A percentile compares a stretch with the other conserved stretches of the same genome.
Conservation (phyloP, 2,888 invertebrate genomes). For the Hyposoter dolosus region DNA sequence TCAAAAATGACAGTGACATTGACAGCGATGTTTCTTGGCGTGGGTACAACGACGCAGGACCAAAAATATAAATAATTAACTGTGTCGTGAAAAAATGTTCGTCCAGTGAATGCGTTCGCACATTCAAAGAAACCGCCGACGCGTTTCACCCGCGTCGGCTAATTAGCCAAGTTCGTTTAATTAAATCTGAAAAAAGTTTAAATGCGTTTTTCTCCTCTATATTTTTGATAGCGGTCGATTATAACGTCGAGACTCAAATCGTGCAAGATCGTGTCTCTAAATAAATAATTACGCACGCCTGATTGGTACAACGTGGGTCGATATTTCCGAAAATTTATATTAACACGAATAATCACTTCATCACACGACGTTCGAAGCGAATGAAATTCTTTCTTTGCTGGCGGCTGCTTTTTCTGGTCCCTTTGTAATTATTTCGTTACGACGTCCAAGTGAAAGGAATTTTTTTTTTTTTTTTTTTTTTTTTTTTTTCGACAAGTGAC, state of each 20-base stretch:
- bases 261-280: neutral
- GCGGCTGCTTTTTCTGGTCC: neutral
- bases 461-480: neutral
- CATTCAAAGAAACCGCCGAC: constrained; percentile 11
- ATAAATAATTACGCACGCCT: constrained; percentile 5
- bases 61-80: neutral
- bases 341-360: neutral
- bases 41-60: too few species aligned
- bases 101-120: neutral
- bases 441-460: neutral
- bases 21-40: too few species aligned
- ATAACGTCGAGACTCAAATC: neutral
- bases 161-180: constrained; percentile 31
- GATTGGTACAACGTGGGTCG: neutral
- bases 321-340: neutral
- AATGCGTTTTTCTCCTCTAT: neutral
- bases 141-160: constrained; percentile 31
- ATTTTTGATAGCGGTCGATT: constrained; percentile 3
- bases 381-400: neutral
- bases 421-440: constrained; percentile 13
- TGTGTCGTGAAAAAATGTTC: too few species aligned
- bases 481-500: neutral
- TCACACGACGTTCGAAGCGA: neutral
- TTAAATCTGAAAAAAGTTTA: constrained; percentile 22
- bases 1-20: too few species aligned